phyloP scores from a whole-genome alignment of 2,113 vertebrate species.

The Lichenostomus cassidix region DNA sequence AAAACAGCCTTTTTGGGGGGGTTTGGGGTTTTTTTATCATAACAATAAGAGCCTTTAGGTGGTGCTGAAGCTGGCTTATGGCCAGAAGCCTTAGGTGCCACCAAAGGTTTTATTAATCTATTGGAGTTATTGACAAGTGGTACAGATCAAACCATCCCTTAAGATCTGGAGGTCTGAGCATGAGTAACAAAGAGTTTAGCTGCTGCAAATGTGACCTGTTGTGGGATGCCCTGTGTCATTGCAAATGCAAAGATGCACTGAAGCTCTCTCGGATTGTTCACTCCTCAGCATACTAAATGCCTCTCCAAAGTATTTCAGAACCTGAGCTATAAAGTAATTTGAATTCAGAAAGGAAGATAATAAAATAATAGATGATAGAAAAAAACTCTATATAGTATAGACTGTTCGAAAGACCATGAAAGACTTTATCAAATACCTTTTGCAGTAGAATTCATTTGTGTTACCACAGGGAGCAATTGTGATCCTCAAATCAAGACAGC shows the following conservation, averaged over 20 bases:
- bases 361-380: slow-evolving; percentile 52
- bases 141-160: background rate
- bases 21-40: background rate
- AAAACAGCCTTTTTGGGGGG: background rate
- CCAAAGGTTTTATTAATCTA: background rate
- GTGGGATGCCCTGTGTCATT: slow-evolving; percentile 3
- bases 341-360: slow-evolving; percentile 60
- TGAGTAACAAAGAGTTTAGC: background rate
- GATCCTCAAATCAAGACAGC: slow-evolving; percentile 20
- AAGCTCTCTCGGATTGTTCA: background rate
- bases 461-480: slow-evolving; percentile 35
- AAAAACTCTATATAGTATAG: background rate
- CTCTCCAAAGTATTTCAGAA: slow-evolving; percentile 9
- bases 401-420: slow-evolving; percentile 36
- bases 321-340: slow-evolving; percentile 30
- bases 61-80: background rate
- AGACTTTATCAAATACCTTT: slow-evolving; percentile 55
- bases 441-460: slow-evolving; percentile 47
- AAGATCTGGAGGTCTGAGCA: background rate
- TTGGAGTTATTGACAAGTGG: background rate
- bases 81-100: background rate
- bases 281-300: slow-evolving; percentile 16
- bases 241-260: slow-evolving; percentile 17
- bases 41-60: background rate
- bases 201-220: slow-evolving; percentile 16